Conservation (phyloP, 2,888 invertebrate species). For the Mamestra brassicae region DNA sequence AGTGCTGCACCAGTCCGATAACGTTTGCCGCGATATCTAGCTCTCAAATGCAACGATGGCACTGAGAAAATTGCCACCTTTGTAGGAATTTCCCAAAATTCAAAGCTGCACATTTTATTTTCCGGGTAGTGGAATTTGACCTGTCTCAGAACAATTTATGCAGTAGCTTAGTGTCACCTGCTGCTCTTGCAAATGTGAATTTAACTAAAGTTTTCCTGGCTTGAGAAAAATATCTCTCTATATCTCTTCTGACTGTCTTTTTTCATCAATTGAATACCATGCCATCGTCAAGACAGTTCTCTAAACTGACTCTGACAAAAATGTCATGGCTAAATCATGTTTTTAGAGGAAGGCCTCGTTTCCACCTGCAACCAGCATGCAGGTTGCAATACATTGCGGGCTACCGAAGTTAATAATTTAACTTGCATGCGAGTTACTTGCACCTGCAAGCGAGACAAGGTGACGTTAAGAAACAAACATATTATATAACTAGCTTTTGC, state of each 20-base stretch:
- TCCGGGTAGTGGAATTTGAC: constrained; percentile 8
- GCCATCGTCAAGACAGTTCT: too few species aligned
- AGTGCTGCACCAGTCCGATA: constrained; percentile 34
- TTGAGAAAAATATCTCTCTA: not conserved
- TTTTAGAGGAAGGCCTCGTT: too few species aligned
- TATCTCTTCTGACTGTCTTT: too few species aligned
- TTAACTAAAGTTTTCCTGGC: not conserved
- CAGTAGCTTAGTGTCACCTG: constrained; percentile 41
- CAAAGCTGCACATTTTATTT: constrained; percentile 44
- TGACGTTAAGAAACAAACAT: too few species aligned
- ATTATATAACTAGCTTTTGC: too few species aligned
- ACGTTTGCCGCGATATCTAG: constrained; percentile 20
- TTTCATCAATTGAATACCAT: not conserved
- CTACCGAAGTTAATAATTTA: too few species aligned
- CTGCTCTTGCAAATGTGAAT: not conserved
- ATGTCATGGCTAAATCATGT: too few species aligned
- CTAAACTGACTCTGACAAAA: too few species aligned
- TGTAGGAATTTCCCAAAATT: constrained; percentile 34
- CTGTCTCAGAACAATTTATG: constrained; percentile 35
- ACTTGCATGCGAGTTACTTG: too few species aligned
- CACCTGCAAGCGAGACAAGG: too few species aligned
- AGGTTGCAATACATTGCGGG: too few species aligned
- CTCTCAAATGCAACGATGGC: constrained; percentile 26
- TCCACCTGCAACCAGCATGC: too few species aligned
- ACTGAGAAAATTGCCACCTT: constrained; percentile 16